phyloP scores from a whole-genome alignment of 2,113 vertebrate genomes.

The Bostrychus sinensis region DNA sequence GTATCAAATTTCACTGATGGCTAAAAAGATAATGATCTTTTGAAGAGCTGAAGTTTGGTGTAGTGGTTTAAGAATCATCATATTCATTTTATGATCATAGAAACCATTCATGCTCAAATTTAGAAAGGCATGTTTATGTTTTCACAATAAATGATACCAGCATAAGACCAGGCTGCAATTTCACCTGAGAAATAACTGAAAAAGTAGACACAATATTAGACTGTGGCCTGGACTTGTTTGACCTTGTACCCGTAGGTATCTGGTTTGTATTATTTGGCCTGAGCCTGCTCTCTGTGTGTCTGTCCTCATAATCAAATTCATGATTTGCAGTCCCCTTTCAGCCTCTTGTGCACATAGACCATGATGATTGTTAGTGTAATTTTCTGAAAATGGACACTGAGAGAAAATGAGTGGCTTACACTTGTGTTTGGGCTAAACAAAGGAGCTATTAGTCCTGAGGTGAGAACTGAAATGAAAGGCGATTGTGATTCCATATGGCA shows the following conservation, averaged over 20 bases:
- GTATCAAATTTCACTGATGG: too few relatives aligned
- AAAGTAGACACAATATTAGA: background rate
- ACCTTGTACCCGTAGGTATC: constrained; percentile 12
- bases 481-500: constrained; percentile 62
- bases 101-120: background rate
- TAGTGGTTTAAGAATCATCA: background rate
- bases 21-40: too few relatives aligned
- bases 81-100: background rate
- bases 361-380: constrained; percentile 32
- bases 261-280: constrained; percentile 23
- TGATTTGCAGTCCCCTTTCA: constrained; percentile 6
- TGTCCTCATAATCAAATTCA: constrained; percentile 31
- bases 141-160: background rate
- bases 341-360: constrained; percentile 1
- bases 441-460: constrained; percentile 37
- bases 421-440: constrained; percentile 47
- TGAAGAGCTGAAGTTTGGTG: too few relatives aligned
- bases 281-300: background rate
- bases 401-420: constrained; percentile 11
- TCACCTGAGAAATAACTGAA: background rate
- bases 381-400: constrained; percentile 18
- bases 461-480: constrained; percentile 52
- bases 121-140: background rate
- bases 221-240: background rate
- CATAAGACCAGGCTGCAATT: background rate